These are phyloP conservation scores for Cyrtodaria siliqua DNA, from an alignment of 2,888 invertebrate genomes.

Conservation along the genomic window DNA sequence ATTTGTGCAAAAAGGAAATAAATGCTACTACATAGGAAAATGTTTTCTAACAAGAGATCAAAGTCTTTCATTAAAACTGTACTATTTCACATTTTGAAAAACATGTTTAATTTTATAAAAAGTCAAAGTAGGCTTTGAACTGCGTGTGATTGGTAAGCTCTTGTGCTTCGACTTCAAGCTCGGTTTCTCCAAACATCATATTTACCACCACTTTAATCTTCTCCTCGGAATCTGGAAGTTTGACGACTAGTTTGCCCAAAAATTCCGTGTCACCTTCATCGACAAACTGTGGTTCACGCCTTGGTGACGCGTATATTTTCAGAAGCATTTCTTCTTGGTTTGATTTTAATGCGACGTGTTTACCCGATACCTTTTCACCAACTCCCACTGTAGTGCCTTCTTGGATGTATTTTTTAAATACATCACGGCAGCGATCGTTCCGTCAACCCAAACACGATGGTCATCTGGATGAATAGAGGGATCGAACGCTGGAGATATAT, in stretches of 20 bases:
- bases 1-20: too few species aligned
- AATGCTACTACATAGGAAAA: too few species aligned
- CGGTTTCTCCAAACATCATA: too few species aligned
- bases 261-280: background rate
- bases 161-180: slow-evolving; percentile 7
- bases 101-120: too few species aligned
- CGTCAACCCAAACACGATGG: too few species aligned
- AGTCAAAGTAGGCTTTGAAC: slow-evolving; percentile 8
- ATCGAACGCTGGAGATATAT: too few species aligned
- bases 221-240: background rate
- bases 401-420: slow-evolving; percentile 37
- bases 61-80: too few species aligned
- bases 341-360: slow-evolving; percentile 3
- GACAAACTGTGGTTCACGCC: background rate
- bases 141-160: background rate
- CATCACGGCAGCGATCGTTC: slow-evolving; percentile 23
- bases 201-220: slow-evolving; percentile 2
- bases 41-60: too few species aligned
- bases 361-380: background rate
- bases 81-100: too few species aligned
- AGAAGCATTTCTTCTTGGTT: slow-evolving; percentile 1
- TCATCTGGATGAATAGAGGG: too few species aligned
- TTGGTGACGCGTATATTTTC: slow-evolving; percentile 1
- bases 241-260: slow-evolving; percentile 5
- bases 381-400: background rate